Evolutionary conservation across 2,888 invertebrate species (phyloP), one percentile per base, ranked within the genome.

Genomic region (Mythimna vitellina): DNA sequence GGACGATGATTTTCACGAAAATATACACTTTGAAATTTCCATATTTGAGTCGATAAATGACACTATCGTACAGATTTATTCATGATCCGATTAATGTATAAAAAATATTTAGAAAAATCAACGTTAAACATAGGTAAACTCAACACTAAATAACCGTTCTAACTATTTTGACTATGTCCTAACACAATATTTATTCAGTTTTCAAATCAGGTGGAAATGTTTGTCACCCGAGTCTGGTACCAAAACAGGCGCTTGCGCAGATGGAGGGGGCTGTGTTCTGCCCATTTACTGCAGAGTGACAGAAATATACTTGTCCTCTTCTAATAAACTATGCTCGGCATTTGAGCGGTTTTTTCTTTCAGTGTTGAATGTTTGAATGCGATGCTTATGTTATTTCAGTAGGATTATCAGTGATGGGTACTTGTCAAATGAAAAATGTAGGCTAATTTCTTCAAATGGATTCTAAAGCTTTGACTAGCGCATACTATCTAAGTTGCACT

Each of bases 221-320:
- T 94, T 93, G 95, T 94, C 94, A 94, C 94, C 94, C 93, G 89
- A 93, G 90, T 88, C 83, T 86, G 82, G 89, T 89, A 93, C 90
- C 90, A 92, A 94, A 93, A 93, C 92, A 89, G 90, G 91, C 95
- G 94, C 93, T 84, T 81, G 92, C 94, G 95, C 92, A 89, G 84
- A 72, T 92, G 92, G 94, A 89, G 93, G 94, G 92, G 93, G 89
- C 85, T 85, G 89, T 90, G 95, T 87, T 94, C 96, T 86, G 94
- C 95, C 96, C 95, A 86, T 84, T 88, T 83, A 76, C 80, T 78
- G 78, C 74, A 87, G 64, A 88, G 80, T 83, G 83, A 89, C 89
- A 90, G 89, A 95, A 90, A 88, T 93, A 93, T 90, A 87, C 61
- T 68, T 85, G 89, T 96, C 96, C 92, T 92, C 85, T 81, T 96